Base-by-base conservation (phyloP, 2,888 invertebrate genomes). In the Drosophila mimica region DNA sequence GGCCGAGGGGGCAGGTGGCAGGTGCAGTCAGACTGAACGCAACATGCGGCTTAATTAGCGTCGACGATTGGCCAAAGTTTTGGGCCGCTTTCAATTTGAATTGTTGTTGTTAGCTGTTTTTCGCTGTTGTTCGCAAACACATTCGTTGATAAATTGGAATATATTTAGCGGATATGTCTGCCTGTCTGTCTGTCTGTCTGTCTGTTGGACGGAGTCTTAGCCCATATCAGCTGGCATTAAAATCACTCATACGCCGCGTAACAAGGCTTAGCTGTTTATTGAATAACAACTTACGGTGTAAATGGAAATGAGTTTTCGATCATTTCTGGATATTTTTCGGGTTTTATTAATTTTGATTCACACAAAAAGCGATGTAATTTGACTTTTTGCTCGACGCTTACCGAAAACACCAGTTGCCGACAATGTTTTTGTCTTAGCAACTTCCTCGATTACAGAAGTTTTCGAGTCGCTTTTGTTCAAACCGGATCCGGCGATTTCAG, bases 291-390 rank as follows among this genome's bases (percentile, higher is more conserved):
- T 75, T 72, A 72, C 31, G 25, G 38, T 53, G 62, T 60, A 60
- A 69, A 79, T 80, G 66, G 43, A 71, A 76, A 73, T 78, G 48
- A 13, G 13, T 71, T 68, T 74, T 60, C 63, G 13, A 43, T 11
- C 20, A 57, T 46, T 72, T 84, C 67, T 75, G 63, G 60, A 62
- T 46, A 8, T 46, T 46, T 46, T 53, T 28, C 38, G 78, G 78
- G 70, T 73, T 83, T 65, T 82, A 86, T 89, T 86, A 69, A 83
- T 69, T 89, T 88, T 88, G 88, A 85, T 82, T 88, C 77, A 82
- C 71, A 74, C 31, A 43, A 60, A 43, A 31, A 30, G 40, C 52
- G 31, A 46, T 33, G 38, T 53, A 75, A 64, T 86, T 65, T 62
- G 53, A 64, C 31, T 54, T 54, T 36, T 34, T 56, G 17, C 2